Evolutionary conservation across 2,113 vertebrate genomes (phyloP).

Genomic region (Chelonoidis abingdonii): DNA sequence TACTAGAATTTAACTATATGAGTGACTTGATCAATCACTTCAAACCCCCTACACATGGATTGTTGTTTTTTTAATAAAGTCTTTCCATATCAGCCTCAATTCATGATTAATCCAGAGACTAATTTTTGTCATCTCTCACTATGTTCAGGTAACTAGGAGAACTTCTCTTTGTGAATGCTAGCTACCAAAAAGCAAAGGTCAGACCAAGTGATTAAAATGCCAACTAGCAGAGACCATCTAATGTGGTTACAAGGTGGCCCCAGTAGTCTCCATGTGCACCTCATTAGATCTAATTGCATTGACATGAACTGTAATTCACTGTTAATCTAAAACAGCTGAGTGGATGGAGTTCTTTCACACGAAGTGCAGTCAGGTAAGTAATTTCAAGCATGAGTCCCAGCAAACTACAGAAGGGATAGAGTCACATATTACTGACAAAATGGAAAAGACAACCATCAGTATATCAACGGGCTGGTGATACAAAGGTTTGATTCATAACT

Average conservation of each 20-base stretch:
- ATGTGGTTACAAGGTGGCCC: conserved; percentile 67
- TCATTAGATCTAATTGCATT: conserved; percentile 79
- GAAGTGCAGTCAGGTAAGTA: conserved; percentile 75
- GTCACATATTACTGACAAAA: conserved; percentile 30
- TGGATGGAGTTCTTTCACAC: conserved; percentile 66
- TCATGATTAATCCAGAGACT: conserved; percentile 7
- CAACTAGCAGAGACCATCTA: conserved; percentile 47
- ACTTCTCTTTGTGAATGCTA: background rate
- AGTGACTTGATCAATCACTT: background rate
- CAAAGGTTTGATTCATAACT: background rate
- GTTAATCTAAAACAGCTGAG: conserved; percentile 82
- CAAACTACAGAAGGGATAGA: conserved; percentile 62
- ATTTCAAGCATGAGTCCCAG: conserved; percentile 63
- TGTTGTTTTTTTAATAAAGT: background rate
- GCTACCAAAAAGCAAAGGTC: conserved; percentile 52
- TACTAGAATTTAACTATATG: background rate
- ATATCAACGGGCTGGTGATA: background rate
- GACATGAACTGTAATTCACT: conserved; percentile 81
- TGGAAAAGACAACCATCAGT: conserved; percentile 16
- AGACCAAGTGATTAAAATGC: conserved; percentile 66
- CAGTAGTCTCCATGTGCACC: conserved; percentile 61
- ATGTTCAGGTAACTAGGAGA: conserved; percentile 4
- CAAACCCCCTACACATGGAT: background rate
- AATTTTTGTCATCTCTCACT: background rate
- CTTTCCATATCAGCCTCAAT: background rate